Conservation (phyloP, 2,888 invertebrate species). For the Phasia obesa region DNA sequence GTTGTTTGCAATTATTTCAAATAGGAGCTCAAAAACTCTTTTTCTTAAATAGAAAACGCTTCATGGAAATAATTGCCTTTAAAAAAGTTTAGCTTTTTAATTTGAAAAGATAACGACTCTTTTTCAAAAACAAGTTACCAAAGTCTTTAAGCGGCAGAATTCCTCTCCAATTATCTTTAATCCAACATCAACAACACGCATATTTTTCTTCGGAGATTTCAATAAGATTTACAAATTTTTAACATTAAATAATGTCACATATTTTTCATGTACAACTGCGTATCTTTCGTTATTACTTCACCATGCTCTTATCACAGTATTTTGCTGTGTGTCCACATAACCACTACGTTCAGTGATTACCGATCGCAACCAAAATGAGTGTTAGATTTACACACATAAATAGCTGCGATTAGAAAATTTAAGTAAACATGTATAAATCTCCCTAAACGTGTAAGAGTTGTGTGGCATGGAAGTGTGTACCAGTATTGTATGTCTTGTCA, state of each 20-base stretch:
- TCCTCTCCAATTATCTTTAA: slow-evolving; percentile 41
- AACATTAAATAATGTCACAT: slow-evolving; percentile 40
- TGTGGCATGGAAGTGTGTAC: neutral
- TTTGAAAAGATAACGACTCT: too few relatives aligned
- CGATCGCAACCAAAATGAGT: slow-evolving; percentile 25
- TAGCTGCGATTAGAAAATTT: slow-evolving; percentile 9
- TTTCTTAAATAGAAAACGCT: too few relatives aligned
- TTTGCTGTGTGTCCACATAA: slow-evolving; percentile 2
- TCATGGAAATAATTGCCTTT: too few relatives aligned
- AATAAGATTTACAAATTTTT: slow-evolving; percentile 55
- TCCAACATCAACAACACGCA: slow-evolving; percentile 25
- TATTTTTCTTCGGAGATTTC: slow-evolving; percentile 20
- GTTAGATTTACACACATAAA: slow-evolving; percentile 51
- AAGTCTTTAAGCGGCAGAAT: slow-evolving; percentile 16
- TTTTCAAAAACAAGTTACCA: slow-evolving; percentile 1
- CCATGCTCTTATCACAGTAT: slow-evolving; percentile 22
- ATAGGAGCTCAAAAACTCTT: too few relatives aligned
- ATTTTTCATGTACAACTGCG: slow-evolving; percentile 39
- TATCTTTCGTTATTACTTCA: slow-evolving; percentile 19
- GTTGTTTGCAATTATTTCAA: too few relatives aligned
- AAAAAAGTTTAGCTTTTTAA: too few relatives aligned
- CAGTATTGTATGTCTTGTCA: slow-evolving; percentile 40
- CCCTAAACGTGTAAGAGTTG: neutral
- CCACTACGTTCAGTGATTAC: slow-evolving; percentile 40
- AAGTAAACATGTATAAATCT: slow-evolving; percentile 27